These are phyloP conservation scores for Andrena praecox DNA, from an alignment of 2,888 invertebrate species.

Conservation along the genomic window DNA sequence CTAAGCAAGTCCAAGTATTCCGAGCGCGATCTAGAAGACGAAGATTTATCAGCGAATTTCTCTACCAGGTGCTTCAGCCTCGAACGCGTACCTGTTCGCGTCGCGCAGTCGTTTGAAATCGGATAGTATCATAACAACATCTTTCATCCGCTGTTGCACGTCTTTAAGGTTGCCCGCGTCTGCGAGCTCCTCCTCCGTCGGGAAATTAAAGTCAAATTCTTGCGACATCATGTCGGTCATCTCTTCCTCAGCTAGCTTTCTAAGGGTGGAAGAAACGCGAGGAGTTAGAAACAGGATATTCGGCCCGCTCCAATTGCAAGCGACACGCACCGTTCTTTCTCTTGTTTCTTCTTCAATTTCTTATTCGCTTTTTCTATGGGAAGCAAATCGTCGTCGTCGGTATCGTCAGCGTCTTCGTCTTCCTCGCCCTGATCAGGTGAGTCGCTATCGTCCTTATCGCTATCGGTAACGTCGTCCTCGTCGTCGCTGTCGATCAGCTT, in stretches of 20 bases:
- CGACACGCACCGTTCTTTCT: conserved; percentile 86
- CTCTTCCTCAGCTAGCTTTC: conserved; percentile 92
- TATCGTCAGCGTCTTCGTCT: conserved; percentile 84
- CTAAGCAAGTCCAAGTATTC: conserved; percentile 93
- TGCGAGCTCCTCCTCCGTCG: conserved; percentile 90
- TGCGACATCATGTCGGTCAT: conserved; percentile 92
- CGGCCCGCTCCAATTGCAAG: not conserved
- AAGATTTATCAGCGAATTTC: conserved; percentile 81
- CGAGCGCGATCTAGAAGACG: conserved; percentile 87
- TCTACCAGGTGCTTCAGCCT: conserved; percentile 72
- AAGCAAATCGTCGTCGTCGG: conserved; percentile 87
- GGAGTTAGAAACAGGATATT: conserved; percentile 14
- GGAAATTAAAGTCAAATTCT: conserved; percentile 92
- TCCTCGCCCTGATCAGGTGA: conserved; percentile 52
- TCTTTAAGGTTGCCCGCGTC: conserved; percentile 91
- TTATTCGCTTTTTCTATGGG: conserved; percentile 95
- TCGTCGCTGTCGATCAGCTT: conserved; percentile 29
- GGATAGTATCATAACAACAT: conserved; percentile 91
- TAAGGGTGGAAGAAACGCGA: conserved; percentile 68
- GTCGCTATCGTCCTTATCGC: conserved; percentile 31
- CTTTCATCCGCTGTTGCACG: conserved; percentile 95
- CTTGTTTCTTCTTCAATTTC: conserved; percentile 91
- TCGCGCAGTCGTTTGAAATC: conserved; percentile 92
- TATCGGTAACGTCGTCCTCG: conserved; percentile 26
- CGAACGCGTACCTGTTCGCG: conserved; percentile 82